Percentiles rank a stretch among this genome's conserved stretches.
Conservation (phyloP, 2,888 invertebrate genomes). For the Aplocera efformata region DNA sequence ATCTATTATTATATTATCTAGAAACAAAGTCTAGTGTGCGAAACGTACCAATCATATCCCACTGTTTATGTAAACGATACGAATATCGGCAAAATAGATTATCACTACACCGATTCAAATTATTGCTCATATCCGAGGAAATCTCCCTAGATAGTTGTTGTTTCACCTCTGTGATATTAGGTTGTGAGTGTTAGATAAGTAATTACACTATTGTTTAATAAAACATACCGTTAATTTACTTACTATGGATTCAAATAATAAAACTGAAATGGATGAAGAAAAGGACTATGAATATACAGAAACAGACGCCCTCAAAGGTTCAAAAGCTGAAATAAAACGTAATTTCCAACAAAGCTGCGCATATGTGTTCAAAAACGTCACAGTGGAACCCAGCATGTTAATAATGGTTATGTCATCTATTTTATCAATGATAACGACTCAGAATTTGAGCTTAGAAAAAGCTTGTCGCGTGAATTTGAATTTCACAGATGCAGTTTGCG, state of each 20-base stretch:
- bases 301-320: constrained; percentile 28
- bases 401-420: constrained; percentile 50
- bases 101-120: constrained; percentile 11
- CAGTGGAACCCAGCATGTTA: constrained; percentile 57
- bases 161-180: constrained; percentile 9
- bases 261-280: constrained; percentile 8
- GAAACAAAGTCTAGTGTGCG: background rate
- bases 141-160: constrained; percentile 13
- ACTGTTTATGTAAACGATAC: constrained; percentile 11
- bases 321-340: constrained; percentile 23
- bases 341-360: constrained; percentile 36
- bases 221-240: background rate
- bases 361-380: constrained; percentile 42
- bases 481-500: constrained; percentile 85
- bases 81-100: constrained; percentile 13
- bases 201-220: background rate
- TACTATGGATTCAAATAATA: constrained; percentile 17
- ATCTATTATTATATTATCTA: background rate
- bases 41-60: constrained; percentile 10
- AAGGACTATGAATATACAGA: constrained; percentile 21
- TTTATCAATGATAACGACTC: constrained; percentile 84
- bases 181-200: constrained; percentile 12
- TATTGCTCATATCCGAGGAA: constrained; percentile 7
- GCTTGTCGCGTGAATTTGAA: constrained; percentile 90
- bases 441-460: constrained; percentile 90